Evolutionary conservation across 2,113 vertebrate species (phyloP), one percentile per base, ranked within the genome.

Genomic region (Pterocles burchelli): DNA sequence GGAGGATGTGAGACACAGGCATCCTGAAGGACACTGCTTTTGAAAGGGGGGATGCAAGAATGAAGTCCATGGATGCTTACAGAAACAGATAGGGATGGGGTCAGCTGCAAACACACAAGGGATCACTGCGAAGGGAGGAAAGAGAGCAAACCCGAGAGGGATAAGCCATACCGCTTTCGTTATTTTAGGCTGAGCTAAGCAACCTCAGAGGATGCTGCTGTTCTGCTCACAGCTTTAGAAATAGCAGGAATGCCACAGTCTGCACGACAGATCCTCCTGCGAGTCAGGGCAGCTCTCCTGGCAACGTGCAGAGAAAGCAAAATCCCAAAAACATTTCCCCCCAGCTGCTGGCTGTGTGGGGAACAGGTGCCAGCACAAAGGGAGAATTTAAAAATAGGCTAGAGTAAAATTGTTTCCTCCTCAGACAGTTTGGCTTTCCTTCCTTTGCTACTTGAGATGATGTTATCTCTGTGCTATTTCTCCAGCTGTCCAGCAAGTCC

Each of bases 331-430:
- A 25, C 34, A 9, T 15, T 63, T 63, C 28, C 59, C 43, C 55
- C 13, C 79, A 67, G 55, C 79, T 81, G 83, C 61, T 66, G 72
- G 67, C 36, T 57, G 41, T 7, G 11, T 33, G 34, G 28, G 11
- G 34, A 82, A 86, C 36, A 93, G 67, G 61, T 81, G 93, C 52
- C 88, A 81, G 45, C 45, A n/a, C 48, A 87, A 89, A 41, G 1
- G 1, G 25, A 48, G 52, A 65, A 41, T 36, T 75, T 76, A 95
- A 95, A 97, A 95, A 89, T 91, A 97, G 43, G n/a, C 45, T 33
- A 41, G 33, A 72, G 74, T 41, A 49, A 71, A 89, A 94, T 89
- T 94, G 24, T 52, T 67, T 48, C 19, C 73, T 57, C 36, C 49
- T 33, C 70, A 62, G 88, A 13, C 65, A 80, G 7, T 72, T 45